Conservation (phyloP, 1,140 invertebrate species). For the Drosophila biarmipes region DNA sequence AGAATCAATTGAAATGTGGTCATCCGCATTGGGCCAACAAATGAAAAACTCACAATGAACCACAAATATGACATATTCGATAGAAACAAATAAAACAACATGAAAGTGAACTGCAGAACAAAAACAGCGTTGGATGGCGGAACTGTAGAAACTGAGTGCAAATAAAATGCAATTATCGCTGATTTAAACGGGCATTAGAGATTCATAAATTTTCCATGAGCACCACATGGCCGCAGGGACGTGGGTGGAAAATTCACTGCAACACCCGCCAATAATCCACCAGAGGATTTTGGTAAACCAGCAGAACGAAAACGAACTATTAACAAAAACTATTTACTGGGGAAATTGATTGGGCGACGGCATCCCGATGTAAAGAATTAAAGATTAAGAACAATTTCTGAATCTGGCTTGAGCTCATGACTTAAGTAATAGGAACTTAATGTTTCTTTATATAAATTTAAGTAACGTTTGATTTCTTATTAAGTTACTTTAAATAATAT, state of each 20-base stretch:
- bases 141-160: slow-evolving; percentile 36
- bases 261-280: slow-evolving; percentile 32
- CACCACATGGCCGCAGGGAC: slow-evolving; percentile 11
- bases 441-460: too few relatives aligned
- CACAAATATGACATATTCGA: slow-evolving; percentile 60
- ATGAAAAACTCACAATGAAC: slow-evolving; percentile 34
- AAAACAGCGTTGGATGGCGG: slow-evolving; percentile 1
- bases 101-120: neutral
- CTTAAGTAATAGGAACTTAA: too few relatives aligned
- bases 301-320: slow-evolving; percentile 36
- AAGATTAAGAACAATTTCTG: neutral
- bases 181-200: slow-evolving; percentile 63
- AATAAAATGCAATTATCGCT: slow-evolving; percentile 66
- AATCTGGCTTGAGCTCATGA: too few relatives aligned
- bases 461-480: too few relatives aligned
- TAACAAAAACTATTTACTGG: slow-evolving; percentile 65
- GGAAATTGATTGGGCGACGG: slow-evolving; percentile 26
- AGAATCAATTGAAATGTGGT: slow-evolving; percentile 75
- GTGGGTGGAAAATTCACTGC: slow-evolving; percentile 16
- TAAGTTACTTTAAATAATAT: too few relatives aligned
- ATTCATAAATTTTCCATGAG: slow-evolving; percentile 52
- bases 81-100: slow-evolving; percentile 14
- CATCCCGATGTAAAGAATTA: neutral
- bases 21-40: slow-evolving; percentile 22
- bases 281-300: slow-evolving; percentile 60